A percentile compares a stretch with the other conserved stretches of the same genome.
Conservation (phyloP, 2,113 vertebrate species). For the Bagarius yarrelli region DNA sequence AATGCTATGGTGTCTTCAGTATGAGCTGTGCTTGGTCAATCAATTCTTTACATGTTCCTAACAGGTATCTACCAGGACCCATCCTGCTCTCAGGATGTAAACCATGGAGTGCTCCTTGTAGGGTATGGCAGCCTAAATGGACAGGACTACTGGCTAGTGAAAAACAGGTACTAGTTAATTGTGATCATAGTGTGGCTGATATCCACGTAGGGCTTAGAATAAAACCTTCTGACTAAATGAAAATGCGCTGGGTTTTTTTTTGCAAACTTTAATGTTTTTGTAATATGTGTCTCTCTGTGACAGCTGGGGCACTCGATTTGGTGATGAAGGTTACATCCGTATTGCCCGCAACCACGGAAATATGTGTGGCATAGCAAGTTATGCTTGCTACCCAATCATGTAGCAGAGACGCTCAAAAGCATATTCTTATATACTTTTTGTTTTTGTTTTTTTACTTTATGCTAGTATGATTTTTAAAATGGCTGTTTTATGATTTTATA, state of each 20-base stretch:
- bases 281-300: not conserved
- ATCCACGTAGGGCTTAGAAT: not conserved
- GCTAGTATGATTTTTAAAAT: not conserved
- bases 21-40: not conserved
- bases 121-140: constrained; percentile 81
- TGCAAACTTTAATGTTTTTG: not conserved
- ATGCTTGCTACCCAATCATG: constrained; percentile 65
- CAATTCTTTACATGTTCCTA: not conserved
- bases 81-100: constrained; percentile 70
- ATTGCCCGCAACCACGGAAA: constrained; percentile 72
- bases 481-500: not conserved
- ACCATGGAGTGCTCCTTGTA: constrained; percentile 80
- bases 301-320: constrained; percentile 70
- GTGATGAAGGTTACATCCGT: constrained; percentile 74
- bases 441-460: not conserved
- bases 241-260: not conserved
- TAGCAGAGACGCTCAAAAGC: constrained; percentile 34
- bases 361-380: constrained; percentile 74
- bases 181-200: not conserved
- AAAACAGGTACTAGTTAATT: constrained; percentile 85
- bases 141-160: constrained; percentile 89
- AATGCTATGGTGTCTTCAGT: not conserved
- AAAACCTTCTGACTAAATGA: not conserved
- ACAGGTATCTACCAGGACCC: constrained; percentile 84
- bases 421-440: not conserved